A percentile compares a stretch with the other conserved stretches of the same genome.
phyloP scores from a whole-genome alignment of 2,888 invertebrate genomes.

The Agrochola litura region DNA sequence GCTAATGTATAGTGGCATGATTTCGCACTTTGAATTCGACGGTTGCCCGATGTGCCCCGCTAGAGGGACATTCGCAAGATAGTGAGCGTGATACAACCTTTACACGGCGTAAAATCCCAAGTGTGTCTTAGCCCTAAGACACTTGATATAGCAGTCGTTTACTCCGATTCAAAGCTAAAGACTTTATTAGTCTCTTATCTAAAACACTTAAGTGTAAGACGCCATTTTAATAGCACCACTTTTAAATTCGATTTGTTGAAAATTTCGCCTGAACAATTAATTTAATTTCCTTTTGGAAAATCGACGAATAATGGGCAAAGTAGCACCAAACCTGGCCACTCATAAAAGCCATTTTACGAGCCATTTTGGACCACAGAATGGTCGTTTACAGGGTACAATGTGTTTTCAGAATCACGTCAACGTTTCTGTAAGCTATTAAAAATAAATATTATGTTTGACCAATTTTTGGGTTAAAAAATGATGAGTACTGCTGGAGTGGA shows the following conservation, averaged over 20 bases:
- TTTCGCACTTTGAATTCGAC: not conserved
- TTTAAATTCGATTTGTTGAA: constrained; percentile 44
- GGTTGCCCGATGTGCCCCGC: fast-evolving
- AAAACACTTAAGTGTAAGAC: constrained; percentile 2
- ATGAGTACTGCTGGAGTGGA: constrained; percentile 23
- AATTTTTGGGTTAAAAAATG: constrained; percentile 47
- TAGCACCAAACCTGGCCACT: constrained; percentile 80
- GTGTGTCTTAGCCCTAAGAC: not conserved
- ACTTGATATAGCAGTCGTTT: constrained; percentile 9
- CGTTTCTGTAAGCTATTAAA: constrained; percentile 69
- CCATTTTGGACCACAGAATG: constrained; percentile 82
- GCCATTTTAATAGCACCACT: constrained; percentile 24
- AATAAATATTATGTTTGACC: constrained; percentile 71
- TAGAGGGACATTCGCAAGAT: not conserved
- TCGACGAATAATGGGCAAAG: constrained; percentile 80
- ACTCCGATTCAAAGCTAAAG: constrained; percentile 24
- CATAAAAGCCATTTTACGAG: constrained; percentile 86
- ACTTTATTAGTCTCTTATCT: constrained; percentile 24
- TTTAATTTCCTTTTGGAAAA: constrained; percentile 82
- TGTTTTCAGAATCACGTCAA: constrained; percentile 76
- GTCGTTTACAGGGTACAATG: constrained; percentile 80
- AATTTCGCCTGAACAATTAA: constrained; percentile 72
- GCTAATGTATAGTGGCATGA: not conserved
- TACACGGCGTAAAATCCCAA: not conserved
- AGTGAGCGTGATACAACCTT: not conserved